phyloP scores from a whole-genome alignment of 2,888 invertebrate species.

The Polyploca ridens region DNA sequence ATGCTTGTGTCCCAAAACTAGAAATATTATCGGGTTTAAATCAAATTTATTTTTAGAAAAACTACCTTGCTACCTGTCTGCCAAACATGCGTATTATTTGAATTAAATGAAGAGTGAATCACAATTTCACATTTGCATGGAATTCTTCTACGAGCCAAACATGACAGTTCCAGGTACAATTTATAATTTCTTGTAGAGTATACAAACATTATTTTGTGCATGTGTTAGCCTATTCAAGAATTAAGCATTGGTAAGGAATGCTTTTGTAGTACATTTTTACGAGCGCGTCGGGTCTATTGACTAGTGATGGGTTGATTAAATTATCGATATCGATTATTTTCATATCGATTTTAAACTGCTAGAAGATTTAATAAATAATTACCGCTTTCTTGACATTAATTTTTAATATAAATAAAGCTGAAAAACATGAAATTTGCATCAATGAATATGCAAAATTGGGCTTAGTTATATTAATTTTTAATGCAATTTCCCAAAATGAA shows the following conservation, averaged over 20 bases:
- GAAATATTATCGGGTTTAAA: too few relatives aligned
- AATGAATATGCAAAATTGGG: too few relatives aligned
- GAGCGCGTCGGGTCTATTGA: constrained; percentile 48
- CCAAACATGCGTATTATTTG: not conserved
- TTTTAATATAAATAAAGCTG: too few relatives aligned
- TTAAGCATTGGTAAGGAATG: constrained; percentile 56
- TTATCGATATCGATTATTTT: constrained; percentile 29
- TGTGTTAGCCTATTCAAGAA: constrained; percentile 53
- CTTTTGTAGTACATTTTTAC: constrained; percentile 64
- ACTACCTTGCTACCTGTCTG: not conserved
- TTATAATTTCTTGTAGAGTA: constrained; percentile 29
- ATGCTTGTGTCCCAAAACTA: too few relatives aligned
- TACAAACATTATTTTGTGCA: constrained; percentile 46
- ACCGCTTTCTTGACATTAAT: too few relatives aligned
- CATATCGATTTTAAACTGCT: not conserved
- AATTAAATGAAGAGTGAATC: not conserved
- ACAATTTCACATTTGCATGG: not conserved
- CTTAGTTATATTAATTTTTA: too few relatives aligned
- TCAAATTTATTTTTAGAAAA: too few relatives aligned
- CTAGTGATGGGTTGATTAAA: constrained; percentile 42
- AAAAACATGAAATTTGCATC: too few relatives aligned
- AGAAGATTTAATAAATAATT: too few relatives aligned
- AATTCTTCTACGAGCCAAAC: not conserved
- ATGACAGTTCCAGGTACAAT: constrained; percentile 1
- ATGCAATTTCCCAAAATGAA: too few relatives aligned